phyloP scores from a whole-genome alignment of 2,113 vertebrate genomes.

The Chelonoidis abingdonii region DNA sequence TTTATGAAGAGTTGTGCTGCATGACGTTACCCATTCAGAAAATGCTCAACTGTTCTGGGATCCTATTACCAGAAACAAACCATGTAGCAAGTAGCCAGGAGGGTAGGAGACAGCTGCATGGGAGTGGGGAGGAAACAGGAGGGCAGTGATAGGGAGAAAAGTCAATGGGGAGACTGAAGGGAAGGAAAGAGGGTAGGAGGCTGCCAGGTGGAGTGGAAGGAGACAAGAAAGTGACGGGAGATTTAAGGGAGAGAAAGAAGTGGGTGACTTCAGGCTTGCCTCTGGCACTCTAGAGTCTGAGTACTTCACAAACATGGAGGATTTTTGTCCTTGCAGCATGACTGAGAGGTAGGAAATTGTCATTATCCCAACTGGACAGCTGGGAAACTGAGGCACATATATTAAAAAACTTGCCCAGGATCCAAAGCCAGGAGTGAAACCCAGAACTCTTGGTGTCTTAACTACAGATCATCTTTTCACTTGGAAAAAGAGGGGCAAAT shows the following conservation, averaged over 20 bases:
- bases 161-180: background rate
- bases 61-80: background rate
- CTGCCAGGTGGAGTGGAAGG: background rate
- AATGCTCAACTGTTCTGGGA: background rate
- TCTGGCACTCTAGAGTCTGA: background rate
- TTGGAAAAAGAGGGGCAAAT: background rate
- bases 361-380: background rate
- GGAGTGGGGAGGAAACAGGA: background rate
- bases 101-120: background rate
- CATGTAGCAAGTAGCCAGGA: background rate
- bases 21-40: background rate
- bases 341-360: background rate
- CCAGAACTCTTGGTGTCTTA: background rate
- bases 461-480: background rate
- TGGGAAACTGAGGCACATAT: background rate
- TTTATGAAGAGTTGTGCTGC: background rate
- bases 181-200: background rate
- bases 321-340: background rate
- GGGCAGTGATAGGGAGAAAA: background rate
- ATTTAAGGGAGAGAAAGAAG: background rate
- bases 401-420: fast-evolving
- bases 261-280: background rate
- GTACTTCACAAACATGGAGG: background rate
- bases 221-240: background rate
- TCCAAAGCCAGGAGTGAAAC: background rate